Evolutionary conservation across 2,888 invertebrate genomes (phyloP), one percentile per base, ranked within the genome.

Genomic region (Athalia circularis): DNA sequence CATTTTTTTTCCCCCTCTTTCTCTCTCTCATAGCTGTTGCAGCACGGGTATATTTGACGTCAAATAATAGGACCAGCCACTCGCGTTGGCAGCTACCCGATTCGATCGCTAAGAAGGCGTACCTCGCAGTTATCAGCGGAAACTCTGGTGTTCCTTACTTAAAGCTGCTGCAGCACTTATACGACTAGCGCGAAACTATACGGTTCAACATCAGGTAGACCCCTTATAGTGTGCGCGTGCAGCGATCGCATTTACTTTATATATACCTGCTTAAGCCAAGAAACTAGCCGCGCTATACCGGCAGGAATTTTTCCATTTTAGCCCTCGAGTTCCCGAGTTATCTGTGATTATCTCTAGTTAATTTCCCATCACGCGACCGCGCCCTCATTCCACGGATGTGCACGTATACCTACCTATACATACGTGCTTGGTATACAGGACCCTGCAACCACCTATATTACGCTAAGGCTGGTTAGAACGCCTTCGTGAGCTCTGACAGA

Each of bases 301-400:
- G 72, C 72, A 13, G 59, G 72, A 72, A 72, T 65, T 65, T 77
- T 77, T 62, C 57, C 70, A 62, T 77, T 77, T 77, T 62, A 77
- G 9, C 68, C 77, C 77, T 68, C 59, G 48, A 67, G 77, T 62
- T 77, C 48, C 29, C 77, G 45, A 77, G 77, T 77, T 70, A 77
- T 77, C 77, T 52, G 57, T 45, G 59, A 77, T 77, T 70, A 77
- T 77, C 77, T 77, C 70, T 43, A 77, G 77, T 77, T 77, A 77
- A 77, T 77, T 77, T 77, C 77, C 77, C 77, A 77, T 77, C 77
- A 77, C 77, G 77, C 77, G 62, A 77, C 77, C 77, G 65, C 77
- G 54, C 77, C 67, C 65, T 57, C 77, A 57, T 65, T 67, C 67
- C 65, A 64, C 77, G 54, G 43, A 43, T 57, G 11, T 29, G 2